Percentiles rank a stretch among this genome's conserved stretches.
Evolutionary conservation across 1,140 invertebrate species (phyloP).

Genomic region (Drosophila baimaii): DNA sequence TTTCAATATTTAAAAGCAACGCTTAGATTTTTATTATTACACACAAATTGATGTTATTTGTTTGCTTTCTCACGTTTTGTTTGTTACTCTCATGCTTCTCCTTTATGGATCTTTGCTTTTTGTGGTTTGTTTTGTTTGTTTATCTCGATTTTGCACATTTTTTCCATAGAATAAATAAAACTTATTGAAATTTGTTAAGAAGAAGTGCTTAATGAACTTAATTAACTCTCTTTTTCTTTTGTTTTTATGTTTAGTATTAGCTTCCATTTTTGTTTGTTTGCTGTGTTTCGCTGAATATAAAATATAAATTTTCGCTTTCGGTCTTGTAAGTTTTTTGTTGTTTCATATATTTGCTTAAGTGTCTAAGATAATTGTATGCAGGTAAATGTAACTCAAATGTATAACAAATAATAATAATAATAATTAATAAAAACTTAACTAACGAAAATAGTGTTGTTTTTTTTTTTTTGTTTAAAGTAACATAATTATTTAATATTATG

Average conservation of each 20-base stretch:
- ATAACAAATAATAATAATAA: conserved; percentile 66
- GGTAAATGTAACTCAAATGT: conserved; percentile 75
- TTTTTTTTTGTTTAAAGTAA: conserved; percentile 42
- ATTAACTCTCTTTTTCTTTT: conserved; percentile 34
- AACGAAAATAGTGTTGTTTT: conserved; percentile 58
- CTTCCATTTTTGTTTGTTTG: conserved; percentile 30
- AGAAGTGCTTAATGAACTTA: conserved; percentile 70
- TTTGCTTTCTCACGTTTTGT: conserved; percentile 55
- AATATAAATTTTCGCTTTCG: conserved; percentile 40
- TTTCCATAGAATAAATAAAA: conserved; percentile 76
- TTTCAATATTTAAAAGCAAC: conserved; percentile 77
- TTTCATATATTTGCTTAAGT: conserved; percentile 60
- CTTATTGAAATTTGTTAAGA: conserved; percentile 65
- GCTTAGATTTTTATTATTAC: conserved; percentile 77
- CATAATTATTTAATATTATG: conserved; percentile 41
- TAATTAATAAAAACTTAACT: conserved; percentile 64
- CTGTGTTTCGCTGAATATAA: conserved; percentile 27
- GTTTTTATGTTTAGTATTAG: conserved; percentile 25
- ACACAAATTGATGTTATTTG: conserved; percentile 59
- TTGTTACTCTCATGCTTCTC: conserved; percentile 37
- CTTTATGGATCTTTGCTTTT: conserved; percentile 37
- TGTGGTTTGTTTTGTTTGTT: conserved; percentile 34
- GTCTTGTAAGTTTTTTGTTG: conserved; percentile 38
- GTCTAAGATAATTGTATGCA: conserved; percentile 66
- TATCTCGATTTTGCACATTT: conserved; percentile 62